phyloP scores from a whole-genome alignment of 2,113 vertebrate genomes.

The Xyrauchen texanus region DNA sequence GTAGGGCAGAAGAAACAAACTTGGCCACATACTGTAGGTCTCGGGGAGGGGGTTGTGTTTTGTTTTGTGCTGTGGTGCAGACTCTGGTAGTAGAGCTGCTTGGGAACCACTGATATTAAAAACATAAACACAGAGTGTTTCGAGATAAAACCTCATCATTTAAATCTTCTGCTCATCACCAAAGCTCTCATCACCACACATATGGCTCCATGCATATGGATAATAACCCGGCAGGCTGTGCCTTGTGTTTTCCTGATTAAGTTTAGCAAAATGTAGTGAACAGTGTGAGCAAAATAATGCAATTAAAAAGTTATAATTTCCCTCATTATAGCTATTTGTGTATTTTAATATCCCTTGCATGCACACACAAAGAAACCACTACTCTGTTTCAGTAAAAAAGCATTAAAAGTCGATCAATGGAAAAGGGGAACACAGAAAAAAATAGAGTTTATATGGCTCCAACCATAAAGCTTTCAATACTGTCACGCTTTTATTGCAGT shows the following conservation, averaged over 20 bases:
- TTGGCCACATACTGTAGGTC: slow-evolving; percentile 31
- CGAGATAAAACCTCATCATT: slow-evolving; percentile 20
- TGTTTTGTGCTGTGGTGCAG: too few relatives aligned
- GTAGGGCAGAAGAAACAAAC: slow-evolving; percentile 49
- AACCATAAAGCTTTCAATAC: slow-evolving; percentile 58
- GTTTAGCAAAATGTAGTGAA: slow-evolving; percentile 3
- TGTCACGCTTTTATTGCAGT: slow-evolving; percentile 59
- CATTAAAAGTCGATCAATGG: slow-evolving; percentile 31
- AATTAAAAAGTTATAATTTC: slow-evolving; percentile 23
- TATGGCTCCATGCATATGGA: background rate
- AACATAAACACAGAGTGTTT: slow-evolving; percentile 19
- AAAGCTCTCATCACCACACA: slow-evolving; percentile 20
- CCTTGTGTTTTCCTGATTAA: slow-evolving; percentile 29
- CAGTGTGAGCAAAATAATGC: background rate
- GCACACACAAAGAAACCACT: background rate
- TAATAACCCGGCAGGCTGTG: background rate
- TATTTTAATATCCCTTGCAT: background rate
- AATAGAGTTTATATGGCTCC: slow-evolving; percentile 55
- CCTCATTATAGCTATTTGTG: background rate
- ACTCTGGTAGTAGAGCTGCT: background rate
- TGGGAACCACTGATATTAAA: background rate
- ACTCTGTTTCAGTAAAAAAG: background rate
- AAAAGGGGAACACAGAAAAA: background rate
- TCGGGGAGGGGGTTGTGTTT: background rate
- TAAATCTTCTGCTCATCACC: slow-evolving; percentile 36